phyloP scores from a whole-genome alignment of 2,797 vertebrate genomes.

The Hippoglossus hippoglossus region DNA sequence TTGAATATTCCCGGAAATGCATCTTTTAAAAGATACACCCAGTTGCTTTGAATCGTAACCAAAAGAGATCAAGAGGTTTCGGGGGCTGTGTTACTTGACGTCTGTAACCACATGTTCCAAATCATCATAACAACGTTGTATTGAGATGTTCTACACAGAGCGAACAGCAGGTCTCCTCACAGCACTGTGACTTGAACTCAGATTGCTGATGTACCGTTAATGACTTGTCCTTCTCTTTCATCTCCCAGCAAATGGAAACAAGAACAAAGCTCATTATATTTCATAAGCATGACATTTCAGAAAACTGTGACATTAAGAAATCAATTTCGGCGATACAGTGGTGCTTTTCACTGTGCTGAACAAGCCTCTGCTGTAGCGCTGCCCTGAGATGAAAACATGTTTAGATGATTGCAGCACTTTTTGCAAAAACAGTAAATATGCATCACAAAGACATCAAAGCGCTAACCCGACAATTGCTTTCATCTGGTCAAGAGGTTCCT shows the following conservation, averaged over 20 bases:
- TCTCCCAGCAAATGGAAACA: slow-evolving; percentile 60
- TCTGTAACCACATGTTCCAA: slow-evolving; percentile 28
- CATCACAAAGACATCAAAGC: slow-evolving; percentile 80
- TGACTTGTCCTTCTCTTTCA: slow-evolving; percentile 64
- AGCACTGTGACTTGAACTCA: slow-evolving; percentile 54
- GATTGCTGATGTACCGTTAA: slow-evolving; percentile 65
- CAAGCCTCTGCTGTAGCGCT: slow-evolving; percentile 49
- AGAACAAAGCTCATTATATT: slow-evolving; percentile 74
- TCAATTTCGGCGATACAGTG: slow-evolving; percentile 67
- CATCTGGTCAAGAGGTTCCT: slow-evolving; percentile 78
- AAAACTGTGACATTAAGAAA: slow-evolving; percentile 77
- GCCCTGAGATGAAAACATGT: slow-evolving; percentile 67
- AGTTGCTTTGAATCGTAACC: background rate
- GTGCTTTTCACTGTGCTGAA: slow-evolving; percentile 55
- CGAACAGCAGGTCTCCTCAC: slow-evolving; percentile 37
- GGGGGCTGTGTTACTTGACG: slow-evolving; percentile 4
- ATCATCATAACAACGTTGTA: slow-evolving; percentile 12
- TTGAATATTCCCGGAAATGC: background rate
- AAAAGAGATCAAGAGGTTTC: background rate
- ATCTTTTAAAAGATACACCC: background rate
- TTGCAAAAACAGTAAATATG: slow-evolving; percentile 68
- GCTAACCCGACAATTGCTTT: slow-evolving; percentile 70
- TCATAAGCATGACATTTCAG: slow-evolving; percentile 71
- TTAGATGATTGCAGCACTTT: slow-evolving; percentile 66
- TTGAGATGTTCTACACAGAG: slow-evolving; percentile 37